Conservation (phyloP, 2,113 vertebrate genomes). For the Panthera leo region DNA sequence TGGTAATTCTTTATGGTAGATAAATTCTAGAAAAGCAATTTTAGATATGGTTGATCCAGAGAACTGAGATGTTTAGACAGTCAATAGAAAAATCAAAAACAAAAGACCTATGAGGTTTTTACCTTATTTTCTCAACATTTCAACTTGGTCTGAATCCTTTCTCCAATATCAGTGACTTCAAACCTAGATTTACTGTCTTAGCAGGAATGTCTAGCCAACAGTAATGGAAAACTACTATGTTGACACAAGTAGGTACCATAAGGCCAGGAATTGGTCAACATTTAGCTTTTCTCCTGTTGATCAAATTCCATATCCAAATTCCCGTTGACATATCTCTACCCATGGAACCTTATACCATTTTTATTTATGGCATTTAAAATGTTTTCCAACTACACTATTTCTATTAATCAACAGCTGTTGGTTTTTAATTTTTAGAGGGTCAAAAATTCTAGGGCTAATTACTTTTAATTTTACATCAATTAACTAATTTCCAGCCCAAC, state of each 20-base stretch:
- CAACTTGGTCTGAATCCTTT: neutral
- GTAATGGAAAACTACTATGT: neutral
- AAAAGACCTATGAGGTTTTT: neutral
- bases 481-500: conserved; percentile 78
- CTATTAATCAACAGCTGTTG: conserved; percentile 74
- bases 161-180: neutral
- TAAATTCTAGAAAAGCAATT: neutral
- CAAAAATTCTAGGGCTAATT: conserved; percentile 78
- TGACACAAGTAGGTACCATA: neutral
- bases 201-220: neutral
- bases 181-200: neutral
- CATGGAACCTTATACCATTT: neutral
- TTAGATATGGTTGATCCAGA: neutral
- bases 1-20: neutral
- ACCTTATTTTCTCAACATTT: neutral
- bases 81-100: neutral
- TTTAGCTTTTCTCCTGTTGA: neutral
- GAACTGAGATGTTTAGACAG: neutral
- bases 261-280: neutral
- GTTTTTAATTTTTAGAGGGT: conserved; percentile 70
- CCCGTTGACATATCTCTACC: neutral
- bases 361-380: conserved; percentile 62
- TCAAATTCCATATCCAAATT: neutral
- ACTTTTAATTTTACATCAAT: conserved; percentile 79
- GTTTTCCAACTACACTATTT: conserved; percentile 53